These are phyloP conservation scores for Tichodroma muraria DNA, from an alignment of 2,113 vertebrate species.

Conservation along the genomic window DNA sequence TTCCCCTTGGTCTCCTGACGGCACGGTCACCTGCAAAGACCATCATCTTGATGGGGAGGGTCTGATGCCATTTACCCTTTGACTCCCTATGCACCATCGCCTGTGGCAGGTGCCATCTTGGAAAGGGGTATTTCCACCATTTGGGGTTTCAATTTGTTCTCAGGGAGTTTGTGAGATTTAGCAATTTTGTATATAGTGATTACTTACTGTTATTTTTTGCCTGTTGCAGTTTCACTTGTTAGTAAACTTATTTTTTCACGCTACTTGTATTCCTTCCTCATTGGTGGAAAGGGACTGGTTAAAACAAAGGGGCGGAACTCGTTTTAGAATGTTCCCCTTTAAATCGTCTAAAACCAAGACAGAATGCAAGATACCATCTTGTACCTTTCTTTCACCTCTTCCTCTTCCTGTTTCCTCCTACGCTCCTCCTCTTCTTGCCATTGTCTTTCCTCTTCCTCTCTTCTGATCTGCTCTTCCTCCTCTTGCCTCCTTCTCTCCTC, in stretches of 20 bases:
- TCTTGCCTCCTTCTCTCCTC: constrained; percentile 64
- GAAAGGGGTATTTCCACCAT: neutral
- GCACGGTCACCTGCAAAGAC: fast-evolving
- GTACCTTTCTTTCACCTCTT: constrained; percentile 66
- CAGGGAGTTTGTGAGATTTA: neutral
- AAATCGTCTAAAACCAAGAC: neutral
- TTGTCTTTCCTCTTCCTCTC: constrained; percentile 67
- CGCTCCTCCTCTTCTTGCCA: constrained; percentile 58
- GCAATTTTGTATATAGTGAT: neutral
- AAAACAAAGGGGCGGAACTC: neutral
- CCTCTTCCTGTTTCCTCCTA: constrained; percentile 62
- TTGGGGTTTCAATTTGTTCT: neutral
- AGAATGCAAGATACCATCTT: neutral
- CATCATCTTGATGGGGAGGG: fast-evolving
- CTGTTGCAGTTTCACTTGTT: neutral
- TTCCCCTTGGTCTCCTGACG: fast-evolving
- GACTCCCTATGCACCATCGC: fast-evolving
- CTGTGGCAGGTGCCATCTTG: fast-evolving
- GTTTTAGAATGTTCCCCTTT: neutral
- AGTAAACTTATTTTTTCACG: neutral
- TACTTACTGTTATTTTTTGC: neutral
- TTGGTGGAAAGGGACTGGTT: neutral
- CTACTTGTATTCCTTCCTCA: neutral
- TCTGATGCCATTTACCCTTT: neutral
- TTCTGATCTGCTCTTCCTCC: constrained; percentile 56